Evolutionary conservation across 2,113 vertebrate species (phyloP), one percentile per base, ranked within the genome.

Genomic region (Cavia porcellus): DNA sequence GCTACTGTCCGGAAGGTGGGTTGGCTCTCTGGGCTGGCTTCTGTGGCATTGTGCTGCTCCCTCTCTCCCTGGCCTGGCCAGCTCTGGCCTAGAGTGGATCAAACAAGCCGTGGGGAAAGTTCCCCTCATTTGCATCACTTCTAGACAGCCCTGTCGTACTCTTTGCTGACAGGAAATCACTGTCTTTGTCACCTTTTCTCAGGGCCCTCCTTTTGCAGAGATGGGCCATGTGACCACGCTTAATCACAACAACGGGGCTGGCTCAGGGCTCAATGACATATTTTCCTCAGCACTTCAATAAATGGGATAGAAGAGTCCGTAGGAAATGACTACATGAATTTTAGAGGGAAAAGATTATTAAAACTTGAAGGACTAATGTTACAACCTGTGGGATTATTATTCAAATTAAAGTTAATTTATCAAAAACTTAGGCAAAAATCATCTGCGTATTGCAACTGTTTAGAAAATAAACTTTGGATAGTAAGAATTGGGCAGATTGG

Each of bases 161-260:
- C 98, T 98, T 98, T 98, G 98, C 99, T 99, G 98, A 99, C 98
- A 99, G 99, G 99, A 99, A 99, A 99, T 99, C 99, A 99, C 99
- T 99, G 99, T 99, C 98, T 99, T 99, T 99, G 99, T 99, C 99
- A 99, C 98, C 98, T 99, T 99, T 99, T 98, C 98, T 98, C 98
- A 98, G 98, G 98, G 98, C 98, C 99, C 98, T 99, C 98, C 98
- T 98, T 99, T 98, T 99, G 98, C 98, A 98, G 98, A 97, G 98
- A 98, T 98, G 98, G 99, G 98, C 98, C 99, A 99, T 99, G 99
- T 99, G 99, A 99, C 98, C 98, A 98, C 97, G 98, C 98, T 99
- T 99, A 98, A 98, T 99, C 98, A 99, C 98, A 98, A 98, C 98
- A 98, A 98, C 98, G 97, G 98, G 98, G 97, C 98, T 98, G 98